Evolutionary conservation across 1,140 invertebrate species (phyloP), one percentile per base, ranked within the genome.

Genomic region (Aleiodes sp.): DNA sequence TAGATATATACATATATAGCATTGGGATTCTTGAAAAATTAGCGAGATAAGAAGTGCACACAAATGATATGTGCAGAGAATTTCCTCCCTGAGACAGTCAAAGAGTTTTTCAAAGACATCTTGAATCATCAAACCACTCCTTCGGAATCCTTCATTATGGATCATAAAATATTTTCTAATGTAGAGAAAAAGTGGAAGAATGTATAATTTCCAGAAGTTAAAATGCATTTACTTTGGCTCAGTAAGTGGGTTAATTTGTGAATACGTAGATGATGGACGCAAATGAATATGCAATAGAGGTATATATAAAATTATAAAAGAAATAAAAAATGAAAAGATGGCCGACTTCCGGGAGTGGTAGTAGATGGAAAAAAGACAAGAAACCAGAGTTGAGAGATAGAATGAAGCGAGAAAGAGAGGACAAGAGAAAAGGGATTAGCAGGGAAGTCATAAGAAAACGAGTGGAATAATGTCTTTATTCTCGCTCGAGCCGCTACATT

Each of bases 381-480:
- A 57, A 59, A 35, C 28, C 37, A 43, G 31, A 33, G n/a, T 31
- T 39, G 24, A n/a, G 28, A 52, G 16, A 41, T 59, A 64, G 59
- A 26, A 46, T 37, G 33, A 33, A 68, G 37, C n/a, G 52, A 35
- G 39, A 70, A 24, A 39, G 37, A 60, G 33, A 52, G 37, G 16
- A 16, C 37, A 29, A 28, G 21, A 60, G n/a, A 67, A 57, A 56
- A 57, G 39, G 65, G 39, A 62, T 61, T 67, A 73, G 68, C 28
- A 16, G 24, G 56, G 56, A 52, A 52, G 56, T 59, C 56, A 59
- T 59, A 59, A 59, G 56, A 59, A 70, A 70, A 73, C 61, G 57
- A 72, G 70, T 70, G 65, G 73, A 72, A 72, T 75, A 75, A 75
- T 75, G 73, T 75, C 73, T 75, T 71, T 75, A 75, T 75, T 75